phyloP scores from a whole-genome alignment of 2,797 vertebrate species.

The Cygnus olor region DNA sequence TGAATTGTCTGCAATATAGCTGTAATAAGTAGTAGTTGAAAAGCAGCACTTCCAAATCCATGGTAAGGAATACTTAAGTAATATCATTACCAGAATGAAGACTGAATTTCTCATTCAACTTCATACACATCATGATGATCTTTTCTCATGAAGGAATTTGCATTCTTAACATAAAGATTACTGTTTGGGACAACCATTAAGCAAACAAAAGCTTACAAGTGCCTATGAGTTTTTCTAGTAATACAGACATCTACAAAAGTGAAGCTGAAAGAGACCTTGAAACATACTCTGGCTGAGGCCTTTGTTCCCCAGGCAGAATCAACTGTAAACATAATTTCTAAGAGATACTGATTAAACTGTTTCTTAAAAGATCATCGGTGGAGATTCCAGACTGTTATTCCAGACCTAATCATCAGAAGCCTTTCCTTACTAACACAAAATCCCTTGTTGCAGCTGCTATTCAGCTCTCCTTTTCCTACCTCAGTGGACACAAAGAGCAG shows the following conservation, averaged over 20 bases:
- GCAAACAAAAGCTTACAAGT: not conserved
- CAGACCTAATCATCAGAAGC: not conserved
- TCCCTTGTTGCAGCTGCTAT: not conserved
- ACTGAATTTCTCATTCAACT: not conserved
- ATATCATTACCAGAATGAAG: not conserved
- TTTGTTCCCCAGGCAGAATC: not conserved
- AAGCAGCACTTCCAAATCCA: not conserved
- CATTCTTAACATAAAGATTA: not conserved
- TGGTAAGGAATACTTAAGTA: not conserved
- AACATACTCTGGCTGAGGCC: not conserved
- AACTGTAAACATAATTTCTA: not conserved
- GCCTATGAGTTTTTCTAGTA: not conserved
- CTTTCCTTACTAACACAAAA: not conserved
- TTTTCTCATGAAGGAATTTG: not conserved
- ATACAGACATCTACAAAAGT: not conserved
- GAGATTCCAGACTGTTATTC: not conserved
- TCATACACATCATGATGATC: not conserved
- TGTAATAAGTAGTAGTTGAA: not conserved
- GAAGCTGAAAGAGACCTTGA: not conserved
- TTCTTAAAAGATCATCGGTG: not conserved
- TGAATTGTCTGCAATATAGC: not conserved
- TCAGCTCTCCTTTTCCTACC: not conserved
- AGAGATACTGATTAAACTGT: not conserved
- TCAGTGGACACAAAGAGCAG: not conserved
- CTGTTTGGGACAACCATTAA: not conserved